phyloP scores from a whole-genome alignment of 1,140 invertebrate species.

The Amphibalanus amphitrite region DNA sequence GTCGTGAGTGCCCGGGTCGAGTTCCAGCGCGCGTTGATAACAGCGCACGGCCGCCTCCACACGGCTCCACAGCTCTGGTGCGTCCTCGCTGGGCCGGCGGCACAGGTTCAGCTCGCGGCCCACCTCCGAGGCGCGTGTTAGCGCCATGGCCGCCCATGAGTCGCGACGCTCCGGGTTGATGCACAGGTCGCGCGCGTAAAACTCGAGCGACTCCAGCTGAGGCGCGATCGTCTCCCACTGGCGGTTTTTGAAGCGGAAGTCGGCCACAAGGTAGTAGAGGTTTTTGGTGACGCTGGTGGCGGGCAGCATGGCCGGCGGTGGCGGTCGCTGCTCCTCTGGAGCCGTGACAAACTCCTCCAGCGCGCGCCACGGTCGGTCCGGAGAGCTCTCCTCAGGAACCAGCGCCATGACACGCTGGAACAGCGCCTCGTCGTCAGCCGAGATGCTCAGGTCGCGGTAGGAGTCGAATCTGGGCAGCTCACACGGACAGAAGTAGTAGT shows the following conservation, averaged over 20 bases:
- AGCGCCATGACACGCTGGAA: slow-evolving; percentile 38
- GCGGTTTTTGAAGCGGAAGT: slow-evolving; percentile 83
- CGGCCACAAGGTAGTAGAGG: slow-evolving; percentile 74
- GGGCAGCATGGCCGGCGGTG: slow-evolving; percentile 3
- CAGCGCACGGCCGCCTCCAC: slow-evolving; percentile 47
- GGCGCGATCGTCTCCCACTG: slow-evolving; percentile 33
- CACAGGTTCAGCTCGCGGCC: slow-evolving; percentile 61
- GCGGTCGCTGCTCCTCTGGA: slow-evolving; percentile 10
- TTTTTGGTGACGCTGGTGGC: slow-evolving; percentile 27
- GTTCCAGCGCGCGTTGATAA: slow-evolving; percentile 52
- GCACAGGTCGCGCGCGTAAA: slow-evolving; percentile 65
- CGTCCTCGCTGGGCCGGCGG: slow-evolving; percentile 14
- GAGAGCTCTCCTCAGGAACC: slow-evolving; percentile 18
- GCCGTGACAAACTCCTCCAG: slow-evolving; percentile 24
- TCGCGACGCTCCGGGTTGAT: slow-evolving; percentile 58
- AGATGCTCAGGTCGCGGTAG: slow-evolving; percentile 47
- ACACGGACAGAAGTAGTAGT: slow-evolving; percentile 64
- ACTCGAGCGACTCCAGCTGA: slow-evolving; percentile 41
- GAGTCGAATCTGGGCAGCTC: slow-evolving; percentile 68
- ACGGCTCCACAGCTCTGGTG: neutral
- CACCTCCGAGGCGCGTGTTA: slow-evolving; percentile 57
- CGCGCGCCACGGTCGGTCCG: slow-evolving; percentile 16
- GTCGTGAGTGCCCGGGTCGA: slow-evolving; percentile 48
- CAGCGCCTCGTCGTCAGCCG: slow-evolving; percentile 53
- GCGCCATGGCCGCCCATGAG: slow-evolving; percentile 78